Evolutionary conservation across 37 sponge, comb jelly and placozoan species (phyloP), one percentile per base, ranked within the genome.

Genomic region (Ephydatia muelleri): DNA sequence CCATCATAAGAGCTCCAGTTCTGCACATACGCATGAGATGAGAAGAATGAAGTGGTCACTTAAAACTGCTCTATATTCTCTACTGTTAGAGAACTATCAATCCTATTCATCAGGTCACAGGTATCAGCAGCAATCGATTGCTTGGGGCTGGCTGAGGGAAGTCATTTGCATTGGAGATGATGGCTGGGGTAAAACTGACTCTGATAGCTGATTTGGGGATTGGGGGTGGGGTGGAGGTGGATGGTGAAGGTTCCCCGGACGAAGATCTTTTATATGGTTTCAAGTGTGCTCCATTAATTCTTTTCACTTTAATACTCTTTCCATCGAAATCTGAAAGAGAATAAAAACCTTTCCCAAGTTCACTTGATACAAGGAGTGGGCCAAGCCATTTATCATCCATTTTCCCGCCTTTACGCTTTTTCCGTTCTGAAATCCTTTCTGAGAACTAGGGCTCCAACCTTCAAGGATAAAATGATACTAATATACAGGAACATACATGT

Each of bases 371-470:
- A 31, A 34, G 27, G 29, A 38, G 13, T 8, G 80, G 80, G 27
- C 80, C 80, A 27, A 79, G 80, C 80, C 80, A 79, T 33, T 79
- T 39, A 30, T 2, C 28, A 49, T 79, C 80, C 80, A 79, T 79
- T 66, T 49, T 49, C 14, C 80, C 67, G n/a, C 80, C 80, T 79
- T 49, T 79, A 31, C 80, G 48, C 38, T 49, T 47, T 33, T 79
- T 79, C 32, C 31, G 33, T n/a, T 14, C 28, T 8, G 64, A 79
- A 79, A 66, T 79, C 80, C 38, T 79, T 79, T 49, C 32, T 79
- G 29, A 79, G 32, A 2, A 79, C 49, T 14, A 29, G 26, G 11
- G 64, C 30, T 6, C 80, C 67, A 49, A 79, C 80, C 77, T 76
- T 8, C 28, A 76, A 36, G 14, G 16, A 72, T 72, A 4, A 35